A percentile compares a stretch with the other conserved stretches of the same genome.
Evolutionary conservation across 2,888 invertebrate species (phyloP).

Genomic region (Melanargia galathea): DNA sequence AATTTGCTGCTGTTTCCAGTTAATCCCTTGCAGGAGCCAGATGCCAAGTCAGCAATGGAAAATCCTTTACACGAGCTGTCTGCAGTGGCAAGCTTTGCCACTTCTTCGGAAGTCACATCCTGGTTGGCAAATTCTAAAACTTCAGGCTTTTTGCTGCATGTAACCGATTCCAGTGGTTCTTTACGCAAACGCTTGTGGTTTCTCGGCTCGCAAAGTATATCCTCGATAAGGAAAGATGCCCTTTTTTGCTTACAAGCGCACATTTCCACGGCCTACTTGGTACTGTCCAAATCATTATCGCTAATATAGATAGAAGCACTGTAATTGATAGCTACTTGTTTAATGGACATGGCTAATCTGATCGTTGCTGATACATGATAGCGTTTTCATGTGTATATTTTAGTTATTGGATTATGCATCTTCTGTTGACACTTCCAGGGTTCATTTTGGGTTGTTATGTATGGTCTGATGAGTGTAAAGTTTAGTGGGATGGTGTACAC

Average conservation of each 20-base stretch:
- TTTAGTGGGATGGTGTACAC: constrained; percentile 26
- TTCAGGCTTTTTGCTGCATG: constrained; percentile 43
- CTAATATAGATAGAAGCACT: constrained; percentile 59
- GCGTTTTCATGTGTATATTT: constrained; percentile 13
- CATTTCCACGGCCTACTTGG: constrained; percentile 60
- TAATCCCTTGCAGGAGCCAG: neutral
- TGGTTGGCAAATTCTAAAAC: neutral
- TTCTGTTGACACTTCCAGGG: neutral
- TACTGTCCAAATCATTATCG: constrained; percentile 74
- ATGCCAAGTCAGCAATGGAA: neutral
- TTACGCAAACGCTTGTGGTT: constrained; percentile 57
- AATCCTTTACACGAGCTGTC: constrained; percentile 1
- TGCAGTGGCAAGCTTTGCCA: neutral
- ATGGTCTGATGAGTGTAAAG: neutral
- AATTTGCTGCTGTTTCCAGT: neutral
- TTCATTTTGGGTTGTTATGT: constrained; percentile 2
- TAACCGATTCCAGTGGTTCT: constrained; percentile 57
- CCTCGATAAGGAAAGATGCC: constrained; percentile 72
- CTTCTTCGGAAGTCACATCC: neutral
- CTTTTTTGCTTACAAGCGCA: constrained; percentile 75
- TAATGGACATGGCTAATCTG: constrained; percentile 73
- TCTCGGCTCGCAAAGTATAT: constrained; percentile 66
- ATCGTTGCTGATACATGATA: constrained; percentile 46
- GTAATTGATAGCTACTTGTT: constrained; percentile 80
- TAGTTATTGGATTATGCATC: constrained; percentile 6